Base-by-base conservation (phyloP, 2,113 vertebrate species). In the Nyctereutes procyonoides region DNA sequence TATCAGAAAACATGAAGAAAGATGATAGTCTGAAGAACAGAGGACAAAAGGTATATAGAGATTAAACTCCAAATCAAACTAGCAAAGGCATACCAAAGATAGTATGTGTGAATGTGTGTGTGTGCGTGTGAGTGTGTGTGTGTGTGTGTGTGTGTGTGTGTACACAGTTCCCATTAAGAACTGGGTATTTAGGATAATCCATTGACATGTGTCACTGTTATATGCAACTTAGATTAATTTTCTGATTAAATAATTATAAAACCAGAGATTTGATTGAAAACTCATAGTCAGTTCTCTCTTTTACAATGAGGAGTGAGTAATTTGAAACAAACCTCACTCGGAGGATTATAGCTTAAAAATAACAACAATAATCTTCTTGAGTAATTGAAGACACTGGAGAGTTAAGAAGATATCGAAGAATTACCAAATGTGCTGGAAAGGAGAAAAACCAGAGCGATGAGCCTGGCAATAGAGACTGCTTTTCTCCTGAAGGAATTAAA, bases 381-480 rank as follows among this genome's bases (percentile, higher is more conserved):
- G 62, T 56, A 88, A 74, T 3, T 74, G 10, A 80, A 92, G 43
- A 0, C 0, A 74, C 3, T 62, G 2, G 10, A 55, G 58, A 87
- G 9, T 60, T 69, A 82, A 67, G 15, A 74, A 60, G 17, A 28
- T 24, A 77, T 35, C 9, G 53, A 95, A 38, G 13, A 82, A 81
- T 48, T 79, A 91, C 1, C 19, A 38, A 53, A 2, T 19, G 35
- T n/a, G 2, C 30, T 79, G 1, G 12, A 60, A 85, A 88, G 1
- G 24, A n/a, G 0, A 1, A 77, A 92, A 90, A 30, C 0, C 26
- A 73, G 8, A 10, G 1, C 56, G 14, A 24, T 62, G 26, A 90
- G 1, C 0, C 35, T 73, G 65, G 2, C 2, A 60, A 11, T 30
- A 87, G 2, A 85, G 4, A 26, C 1, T 28, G 0, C 8, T 65